These are phyloP conservation scores for Mola mola DNA, from an alignment of 2,113 vertebrate species.

Conservation along the genomic window DNA sequence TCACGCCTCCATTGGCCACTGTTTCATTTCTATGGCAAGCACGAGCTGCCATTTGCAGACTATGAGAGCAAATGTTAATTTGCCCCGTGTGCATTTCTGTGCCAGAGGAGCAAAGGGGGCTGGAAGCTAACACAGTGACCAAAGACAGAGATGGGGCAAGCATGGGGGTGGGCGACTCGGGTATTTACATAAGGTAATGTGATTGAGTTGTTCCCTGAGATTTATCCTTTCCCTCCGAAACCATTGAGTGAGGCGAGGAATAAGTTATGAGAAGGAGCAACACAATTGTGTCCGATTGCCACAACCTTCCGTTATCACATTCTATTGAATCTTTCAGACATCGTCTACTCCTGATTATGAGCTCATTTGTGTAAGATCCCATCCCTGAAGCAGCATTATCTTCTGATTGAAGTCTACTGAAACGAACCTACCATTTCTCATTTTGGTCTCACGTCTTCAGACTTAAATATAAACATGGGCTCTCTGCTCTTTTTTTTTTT, in stretches of 20 bases:
- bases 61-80: slow-evolving; percentile 83
- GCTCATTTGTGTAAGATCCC: slow-evolving; percentile 23
- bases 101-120: slow-evolving; percentile 62
- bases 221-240: slow-evolving; percentile 62
- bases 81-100: slow-evolving; percentile 70
- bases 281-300: slow-evolving; percentile 29
- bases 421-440: neutral
- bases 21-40: slow-evolving; percentile 78
- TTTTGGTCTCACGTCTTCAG: neutral
- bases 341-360: slow-evolving; percentile 20
- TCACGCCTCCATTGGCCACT: slow-evolving; percentile 43
- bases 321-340: neutral
- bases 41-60: slow-evolving; percentile 82
- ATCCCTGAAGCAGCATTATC: neutral
- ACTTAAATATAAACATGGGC: too few species aligned
- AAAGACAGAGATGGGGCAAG: slow-evolving; percentile 35
- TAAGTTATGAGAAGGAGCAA: slow-evolving; percentile 2
- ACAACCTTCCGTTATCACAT: slow-evolving; percentile 20
- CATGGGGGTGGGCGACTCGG: slow-evolving; percentile 55
- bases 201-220: slow-evolving; percentile 81
- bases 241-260: slow-evolving; percentile 42
- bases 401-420: neutral
- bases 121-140: slow-evolving; percentile 63
- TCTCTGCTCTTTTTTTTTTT: too few species aligned
- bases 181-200: slow-evolving; percentile 84